Conservation (phyloP, 2,113 vertebrate species). For the Camelus bactrianus region DNA sequence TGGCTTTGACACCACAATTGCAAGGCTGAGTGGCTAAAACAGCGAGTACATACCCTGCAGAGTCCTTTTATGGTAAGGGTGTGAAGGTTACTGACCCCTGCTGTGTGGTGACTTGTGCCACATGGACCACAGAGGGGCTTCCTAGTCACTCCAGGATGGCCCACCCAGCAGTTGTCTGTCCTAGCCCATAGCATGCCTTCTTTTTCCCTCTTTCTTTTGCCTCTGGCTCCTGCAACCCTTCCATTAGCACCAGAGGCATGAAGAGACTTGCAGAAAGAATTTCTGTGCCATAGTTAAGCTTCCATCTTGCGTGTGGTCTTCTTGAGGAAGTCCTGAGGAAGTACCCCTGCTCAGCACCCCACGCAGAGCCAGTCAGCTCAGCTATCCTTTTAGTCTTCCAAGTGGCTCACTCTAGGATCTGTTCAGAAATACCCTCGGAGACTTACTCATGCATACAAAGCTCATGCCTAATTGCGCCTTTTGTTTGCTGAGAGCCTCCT, state of each 20-base stretch:
- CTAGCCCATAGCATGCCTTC: neutral
- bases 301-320: neutral
- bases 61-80: neutral
- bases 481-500: neutral
- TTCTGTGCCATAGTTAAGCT: neutral
- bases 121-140: neutral
- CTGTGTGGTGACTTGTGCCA: no score
- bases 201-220: neutral
- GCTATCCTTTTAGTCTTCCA: neutral
- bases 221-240: neutral
- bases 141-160: neutral
- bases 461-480: neutral
- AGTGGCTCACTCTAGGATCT: neutral
- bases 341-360: neutral
- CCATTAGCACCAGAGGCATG: neutral
- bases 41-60: neutral
- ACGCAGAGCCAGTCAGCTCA: neutral
- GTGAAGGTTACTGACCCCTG: neutral
- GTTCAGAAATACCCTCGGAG: neutral
- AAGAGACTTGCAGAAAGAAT: neutral
- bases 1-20: neutral
- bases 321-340: neutral
- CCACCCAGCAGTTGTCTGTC: neutral
- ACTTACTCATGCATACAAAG: neutral
- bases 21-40: neutral